These are phyloP conservation scores for Globia sparganii DNA, from an alignment of 2,888 invertebrate genomes.

Conservation along the genomic window DNA sequence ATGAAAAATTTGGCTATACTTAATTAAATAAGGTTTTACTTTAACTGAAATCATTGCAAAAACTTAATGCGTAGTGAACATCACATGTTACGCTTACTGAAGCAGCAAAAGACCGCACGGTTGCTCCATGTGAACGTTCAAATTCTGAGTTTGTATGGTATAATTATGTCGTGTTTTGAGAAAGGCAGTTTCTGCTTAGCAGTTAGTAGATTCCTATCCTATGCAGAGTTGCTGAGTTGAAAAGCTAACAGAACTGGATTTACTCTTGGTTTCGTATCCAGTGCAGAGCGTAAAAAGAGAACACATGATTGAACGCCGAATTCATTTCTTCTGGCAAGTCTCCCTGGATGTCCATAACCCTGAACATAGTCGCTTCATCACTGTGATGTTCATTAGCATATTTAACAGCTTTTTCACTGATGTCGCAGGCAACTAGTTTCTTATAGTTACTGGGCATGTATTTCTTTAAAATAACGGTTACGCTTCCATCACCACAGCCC, in stretches of 20 bases:
- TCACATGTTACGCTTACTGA: background rate
- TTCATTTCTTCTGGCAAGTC: slow-evolving; percentile 60
- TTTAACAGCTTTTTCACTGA: slow-evolving; percentile 92
- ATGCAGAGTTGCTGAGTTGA: background rate
- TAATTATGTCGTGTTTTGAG: background rate
- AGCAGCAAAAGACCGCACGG: too few relatives aligned
- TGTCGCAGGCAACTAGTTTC: slow-evolving; percentile 91
- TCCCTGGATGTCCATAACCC: slow-evolving; percentile 58
- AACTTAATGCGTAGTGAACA: background rate
- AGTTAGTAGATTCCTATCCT: background rate
- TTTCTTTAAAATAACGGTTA: slow-evolving; percentile 90
- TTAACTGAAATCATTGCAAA: background rate
- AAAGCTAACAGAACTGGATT: slow-evolving; percentile 8
- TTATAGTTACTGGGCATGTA: slow-evolving; percentile 88
- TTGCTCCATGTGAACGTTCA: background rate
- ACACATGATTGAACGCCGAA: slow-evolving; percentile 62
- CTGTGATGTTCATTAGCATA: slow-evolving; percentile 90
- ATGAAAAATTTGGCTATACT: background rate
- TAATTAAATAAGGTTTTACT: background rate
- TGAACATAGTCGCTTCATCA: slow-evolving; percentile 72
- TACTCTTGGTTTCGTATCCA: slow-evolving; percentile 66
- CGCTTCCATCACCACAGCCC: slow-evolving; percentile 93
- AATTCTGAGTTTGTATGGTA: background rate
- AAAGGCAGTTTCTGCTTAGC: background rate
- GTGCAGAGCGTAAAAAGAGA: slow-evolving; percentile 65